phyloP scores from a whole-genome alignment of 2,113 vertebrate species.

The Myotis davidii region DNA sequence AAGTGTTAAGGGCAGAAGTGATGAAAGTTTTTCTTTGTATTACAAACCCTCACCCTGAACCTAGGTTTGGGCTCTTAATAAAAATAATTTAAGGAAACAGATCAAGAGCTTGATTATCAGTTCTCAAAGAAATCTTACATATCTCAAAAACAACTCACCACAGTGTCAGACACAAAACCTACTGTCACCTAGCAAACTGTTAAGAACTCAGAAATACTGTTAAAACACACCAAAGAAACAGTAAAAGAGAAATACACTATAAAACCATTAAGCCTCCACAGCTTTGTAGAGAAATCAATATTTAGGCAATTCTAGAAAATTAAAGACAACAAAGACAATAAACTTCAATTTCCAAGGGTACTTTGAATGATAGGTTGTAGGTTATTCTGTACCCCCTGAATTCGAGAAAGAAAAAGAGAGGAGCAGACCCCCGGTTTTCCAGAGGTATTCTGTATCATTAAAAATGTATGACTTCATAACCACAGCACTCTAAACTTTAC shows the following conservation, averaged over 20 bases:
- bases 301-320: constrained; percentile 43
- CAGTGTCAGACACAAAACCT: constrained; percentile 53
- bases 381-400: constrained; percentile 56
- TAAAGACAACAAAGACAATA: constrained; percentile 60
- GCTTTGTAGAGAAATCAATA: constrained; percentile 45
- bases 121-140: constrained; percentile 57
- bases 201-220: constrained; percentile 49
- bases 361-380: constrained; percentile 29
- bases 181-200: constrained; percentile 38
- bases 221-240: constrained; percentile 43
- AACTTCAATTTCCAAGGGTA: constrained; percentile 64
- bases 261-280: constrained; percentile 27
- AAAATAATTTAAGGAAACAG: constrained; percentile 55
- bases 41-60: constrained; percentile 60
- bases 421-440: constrained; percentile 62
- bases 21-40: constrained; percentile 58
- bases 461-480: constrained; percentile 52
- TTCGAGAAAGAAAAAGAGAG: not conserved
- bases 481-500: constrained; percentile 40
- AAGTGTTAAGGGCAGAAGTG: constrained; percentile 68
- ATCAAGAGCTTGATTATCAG: constrained; percentile 66
- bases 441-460: constrained; percentile 53
- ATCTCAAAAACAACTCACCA: constrained; percentile 46
- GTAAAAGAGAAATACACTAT: not conserved
- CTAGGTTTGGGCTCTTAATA: constrained; percentile 47